Evolutionary conservation across 2,113 vertebrate genomes (phyloP), one percentile per base, ranked within the genome.

Genomic region (Nannospalax galili): DNA sequence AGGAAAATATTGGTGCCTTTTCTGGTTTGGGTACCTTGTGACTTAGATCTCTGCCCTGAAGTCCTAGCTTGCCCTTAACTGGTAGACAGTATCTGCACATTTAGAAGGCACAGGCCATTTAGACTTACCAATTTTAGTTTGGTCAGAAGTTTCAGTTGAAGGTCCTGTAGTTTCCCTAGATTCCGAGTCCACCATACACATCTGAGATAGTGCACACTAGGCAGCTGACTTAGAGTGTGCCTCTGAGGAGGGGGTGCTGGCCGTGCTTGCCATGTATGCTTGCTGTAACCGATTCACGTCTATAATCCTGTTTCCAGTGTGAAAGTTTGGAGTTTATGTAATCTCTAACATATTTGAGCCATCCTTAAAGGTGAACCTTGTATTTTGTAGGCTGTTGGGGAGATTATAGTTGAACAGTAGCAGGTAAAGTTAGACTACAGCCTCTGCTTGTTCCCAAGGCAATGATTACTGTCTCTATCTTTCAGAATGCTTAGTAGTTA

Each of bases 221-320:
- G 60, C 72, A 64, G 4, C 1, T 22, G 69, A 26, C n/a, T 67
- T 84, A n/a, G 65, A 86, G 24, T 32, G 60, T 56, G 40, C 56
- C 40, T 85, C 62, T 74, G 24, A 84, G 42, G 77, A 24, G 5
- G 28, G 32, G 58, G 26, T 14, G 15, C 40, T 79, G 79, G n/a
- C 4, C 60, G n/a, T 62, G 52, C 62, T 70, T 52, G 28, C 64
- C 86, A 0, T 37, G 2, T 52, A 58, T 92, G 32, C 87, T 77
- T n/a, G 40, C 67, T 58, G 12, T 81, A 37, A 75, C 69, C 81
- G 45, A 37, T 78, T 79, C 67, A 40, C 73, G 45, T 84, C 75
- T 88, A 56, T 67, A 72, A n/a, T 84, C 45, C 81, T 96, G 32
- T 40, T 80, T 86, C 79, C 70, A 93, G 87, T 91, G 92, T 90